Conservation (phyloP, 64 coral and sea anemone species). For the Dendrophyllia cribrosa region DNA sequence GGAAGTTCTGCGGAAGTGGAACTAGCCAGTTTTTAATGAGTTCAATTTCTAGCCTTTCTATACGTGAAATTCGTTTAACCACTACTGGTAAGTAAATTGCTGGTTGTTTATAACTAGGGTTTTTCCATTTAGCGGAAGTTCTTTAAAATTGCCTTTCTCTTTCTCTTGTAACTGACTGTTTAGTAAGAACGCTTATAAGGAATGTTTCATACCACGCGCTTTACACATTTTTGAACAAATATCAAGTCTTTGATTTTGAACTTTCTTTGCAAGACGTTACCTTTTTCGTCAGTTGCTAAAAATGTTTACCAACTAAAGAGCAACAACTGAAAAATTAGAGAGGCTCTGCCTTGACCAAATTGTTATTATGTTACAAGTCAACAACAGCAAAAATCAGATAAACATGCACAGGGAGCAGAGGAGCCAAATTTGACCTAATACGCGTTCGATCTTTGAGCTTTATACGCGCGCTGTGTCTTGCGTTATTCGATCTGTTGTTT, state of each 20-base stretch:
- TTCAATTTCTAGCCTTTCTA: constrained; percentile 8
- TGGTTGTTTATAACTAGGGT: constrained; percentile 9
- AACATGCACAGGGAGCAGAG: too few species aligned
- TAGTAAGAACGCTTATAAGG: background rate
- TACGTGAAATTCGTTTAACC: constrained; percentile 27
- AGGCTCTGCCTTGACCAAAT: too few species aligned
- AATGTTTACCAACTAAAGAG: constrained; percentile 6
- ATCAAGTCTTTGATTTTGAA: constrained; percentile 17
- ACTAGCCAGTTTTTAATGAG: background rate
- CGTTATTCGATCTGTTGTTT: too few species aligned
- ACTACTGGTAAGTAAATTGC: constrained; percentile 9
- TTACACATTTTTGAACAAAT: constrained; percentile 17
- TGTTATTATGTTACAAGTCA: background rate
- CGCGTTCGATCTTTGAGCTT: too few species aligned
- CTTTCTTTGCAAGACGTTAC: background rate
- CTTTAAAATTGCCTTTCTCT: background rate
- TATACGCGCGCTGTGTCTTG: too few species aligned
- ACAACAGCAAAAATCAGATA: background rate
- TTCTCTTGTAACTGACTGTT: constrained; percentile 4
- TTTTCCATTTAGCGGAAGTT: too few species aligned
- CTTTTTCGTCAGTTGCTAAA: background rate
- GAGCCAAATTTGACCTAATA: too few species aligned
- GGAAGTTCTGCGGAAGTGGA: too few species aligned
- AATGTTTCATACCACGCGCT: constrained; percentile 1
- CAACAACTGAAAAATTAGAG: constrained; percentile 2